Evolutionary conservation across 2,888 invertebrate species (phyloP).

Genomic region (Melieria crassipennis): DNA sequence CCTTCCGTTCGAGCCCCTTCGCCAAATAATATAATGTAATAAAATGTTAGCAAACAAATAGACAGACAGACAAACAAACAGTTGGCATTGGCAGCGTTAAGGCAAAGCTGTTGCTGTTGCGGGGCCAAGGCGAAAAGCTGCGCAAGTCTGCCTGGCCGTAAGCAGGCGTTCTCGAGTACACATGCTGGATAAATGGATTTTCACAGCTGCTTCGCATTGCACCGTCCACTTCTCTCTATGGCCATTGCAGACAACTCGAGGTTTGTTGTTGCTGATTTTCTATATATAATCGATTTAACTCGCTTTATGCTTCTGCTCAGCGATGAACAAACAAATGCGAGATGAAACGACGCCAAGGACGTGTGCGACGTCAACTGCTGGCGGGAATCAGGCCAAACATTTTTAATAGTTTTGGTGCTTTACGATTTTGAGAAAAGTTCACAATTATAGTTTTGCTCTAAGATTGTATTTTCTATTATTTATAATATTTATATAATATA

Average conservation of each 20-base stretch:
- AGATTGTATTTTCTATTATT: too few species aligned
- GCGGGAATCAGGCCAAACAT: too few species aligned
- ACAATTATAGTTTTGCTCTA: too few species aligned
- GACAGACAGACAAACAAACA: not conserved
- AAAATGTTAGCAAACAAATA: slow-evolving; percentile 7
- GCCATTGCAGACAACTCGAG: too few species aligned
- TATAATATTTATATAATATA: too few species aligned
- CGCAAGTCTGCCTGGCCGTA: not conserved
- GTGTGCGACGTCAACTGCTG: too few species aligned
- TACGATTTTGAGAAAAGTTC: too few species aligned
- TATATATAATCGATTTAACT: slow-evolving; percentile 21
- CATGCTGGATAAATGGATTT: slow-evolving; percentile 57
- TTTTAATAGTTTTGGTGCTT: too few species aligned
- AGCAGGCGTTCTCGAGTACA: slow-evolving; percentile 41
- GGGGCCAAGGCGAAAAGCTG: not conserved
- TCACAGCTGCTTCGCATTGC: slow-evolving; percentile 43
- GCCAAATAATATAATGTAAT: not conserved
- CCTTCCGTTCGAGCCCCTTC: not conserved
- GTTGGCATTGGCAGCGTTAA: not conserved
- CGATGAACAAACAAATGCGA: slow-evolving; percentile 13
- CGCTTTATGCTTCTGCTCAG: slow-evolving; percentile 20
- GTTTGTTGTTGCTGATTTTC: too few species aligned
- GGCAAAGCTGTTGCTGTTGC: not conserved
- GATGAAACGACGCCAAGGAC: too few species aligned
- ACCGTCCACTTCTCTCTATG: slow-evolving; percentile 24